Base-by-base conservation (phyloP, 2,113 vertebrate species). In the Trichomycterus rosablanca region DNA sequence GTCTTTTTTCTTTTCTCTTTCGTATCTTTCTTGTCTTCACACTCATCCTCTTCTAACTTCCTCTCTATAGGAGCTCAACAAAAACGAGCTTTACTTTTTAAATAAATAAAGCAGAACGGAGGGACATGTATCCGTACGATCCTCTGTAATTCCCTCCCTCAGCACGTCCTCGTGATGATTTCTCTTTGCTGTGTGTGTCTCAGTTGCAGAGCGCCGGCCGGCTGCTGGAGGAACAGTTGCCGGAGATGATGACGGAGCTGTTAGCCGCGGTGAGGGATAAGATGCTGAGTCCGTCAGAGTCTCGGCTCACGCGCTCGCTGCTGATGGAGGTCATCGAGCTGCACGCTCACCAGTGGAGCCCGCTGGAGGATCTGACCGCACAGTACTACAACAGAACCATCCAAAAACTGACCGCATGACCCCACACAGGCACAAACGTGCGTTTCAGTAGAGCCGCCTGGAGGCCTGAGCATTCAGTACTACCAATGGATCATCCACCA, bases 371-470 rank as follows among this genome's bases (percentile, higher is more conserved):
- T 24, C 89, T 91, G 76, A 97, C 96, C 83, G 93, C 89, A 0
- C 94, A 97, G 66, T 99, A 99, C 91, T 99, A 99, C 90, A 93
- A 97, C 88, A 93, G 92, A 74, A 98, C 96, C 90, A 97, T 98
- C 90, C 93, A 94, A 66, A 98, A 95, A 89, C 91, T 97, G 79
- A 97, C 95, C 2, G 90, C 91, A 74, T 92, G 84, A 91, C 66
- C 68, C 5, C 10, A 12, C 8, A 22, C 19, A 8, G 70, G 68
- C 76, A 74, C 68, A 46, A 49, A 51, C 56, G n/a, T 5, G 34
- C n/a, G 4, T 23, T n/a, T n/a, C 11, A 50, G 14, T 28, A 15
- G 34, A 43, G 35, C 35, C 61, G 23, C 6, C 39, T 9, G 18
- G 30, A 52, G 28, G 20, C 16, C 34, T 28, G 11, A 12, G 14